These are phyloP conservation scores for Apis cerana DNA, from an alignment of 1,140 invertebrate genomes.

Conservation along the genomic window DNA sequence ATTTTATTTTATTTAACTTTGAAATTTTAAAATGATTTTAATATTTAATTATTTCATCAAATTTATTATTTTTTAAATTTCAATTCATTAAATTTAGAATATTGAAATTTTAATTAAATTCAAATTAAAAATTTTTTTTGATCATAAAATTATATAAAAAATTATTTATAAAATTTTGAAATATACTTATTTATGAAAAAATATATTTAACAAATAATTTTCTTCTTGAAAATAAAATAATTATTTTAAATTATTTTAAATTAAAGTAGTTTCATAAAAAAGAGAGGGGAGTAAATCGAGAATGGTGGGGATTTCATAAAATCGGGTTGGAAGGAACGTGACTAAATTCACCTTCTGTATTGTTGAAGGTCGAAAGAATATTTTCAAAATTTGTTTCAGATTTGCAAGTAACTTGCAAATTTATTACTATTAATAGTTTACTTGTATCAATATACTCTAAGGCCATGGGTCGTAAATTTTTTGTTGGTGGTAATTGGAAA, in stretches of 20 bases:
- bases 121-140: neutral
- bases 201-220: neutral
- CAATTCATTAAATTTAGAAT: neutral
- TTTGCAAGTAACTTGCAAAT: neutral
- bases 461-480: conserved; percentile 93
- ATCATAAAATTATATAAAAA: too few species aligned
- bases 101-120: neutral
- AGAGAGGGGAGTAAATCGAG: neutral
- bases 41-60: neutral
- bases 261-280: neutral
- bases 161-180: too few species aligned
- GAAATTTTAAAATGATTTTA: neutral
- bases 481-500: conserved; percentile 99
- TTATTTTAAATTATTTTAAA: neutral
- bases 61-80: neutral
- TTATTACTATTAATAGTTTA: neutral
- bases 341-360: conserved; percentile 31
- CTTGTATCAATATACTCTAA: neutral
- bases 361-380: conserved; percentile 72
- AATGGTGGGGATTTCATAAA: conserved; percentile 7
- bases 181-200: too few species aligned
- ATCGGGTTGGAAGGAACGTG: conserved; percentile 11
- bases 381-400: conserved; percentile 12
- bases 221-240: neutral
- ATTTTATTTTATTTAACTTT: neutral